Conservation (phyloP, 2,113 vertebrate genomes). For the Amblyornis subalaris region DNA sequence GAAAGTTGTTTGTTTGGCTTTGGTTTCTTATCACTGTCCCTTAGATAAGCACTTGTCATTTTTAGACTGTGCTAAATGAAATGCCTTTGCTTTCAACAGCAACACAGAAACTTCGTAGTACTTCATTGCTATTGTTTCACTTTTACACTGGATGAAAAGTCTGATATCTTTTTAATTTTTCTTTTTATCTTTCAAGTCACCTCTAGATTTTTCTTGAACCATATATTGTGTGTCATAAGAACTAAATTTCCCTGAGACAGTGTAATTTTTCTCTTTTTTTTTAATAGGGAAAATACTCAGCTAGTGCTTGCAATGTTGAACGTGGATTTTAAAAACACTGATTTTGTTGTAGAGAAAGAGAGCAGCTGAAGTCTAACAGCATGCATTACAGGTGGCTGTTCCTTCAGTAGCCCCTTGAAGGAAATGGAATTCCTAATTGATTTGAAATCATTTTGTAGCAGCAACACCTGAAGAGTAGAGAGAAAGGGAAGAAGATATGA, state of each 20-base stretch:
- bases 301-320: not conserved
- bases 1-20: not conserved
- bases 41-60: not conserved
- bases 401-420: conserved; percentile 47
- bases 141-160: not conserved
- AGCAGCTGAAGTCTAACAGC: conserved; percentile 25
- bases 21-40: not conserved
- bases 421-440: conserved; percentile 54
- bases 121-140: not conserved
- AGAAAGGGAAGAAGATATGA: conserved; percentile 47
- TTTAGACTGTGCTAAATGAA: not conserved
- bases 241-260: not conserved
- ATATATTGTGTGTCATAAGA: not conserved
- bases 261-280: not conserved
- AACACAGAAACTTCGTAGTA: not conserved
- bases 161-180: not conserved
- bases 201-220: not conserved
- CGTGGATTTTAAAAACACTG: not conserved
- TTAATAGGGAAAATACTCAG: not conserved
- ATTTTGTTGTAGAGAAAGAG: not conserved
- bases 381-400: conserved; percentile 37
- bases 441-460: conserved; percentile 38
- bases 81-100: not conserved
- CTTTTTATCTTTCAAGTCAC: not conserved
- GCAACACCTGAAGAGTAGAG: conserved; percentile 53